Conservation (phyloP, 2,797 vertebrate genomes). For the Paguma larvata region DNA sequence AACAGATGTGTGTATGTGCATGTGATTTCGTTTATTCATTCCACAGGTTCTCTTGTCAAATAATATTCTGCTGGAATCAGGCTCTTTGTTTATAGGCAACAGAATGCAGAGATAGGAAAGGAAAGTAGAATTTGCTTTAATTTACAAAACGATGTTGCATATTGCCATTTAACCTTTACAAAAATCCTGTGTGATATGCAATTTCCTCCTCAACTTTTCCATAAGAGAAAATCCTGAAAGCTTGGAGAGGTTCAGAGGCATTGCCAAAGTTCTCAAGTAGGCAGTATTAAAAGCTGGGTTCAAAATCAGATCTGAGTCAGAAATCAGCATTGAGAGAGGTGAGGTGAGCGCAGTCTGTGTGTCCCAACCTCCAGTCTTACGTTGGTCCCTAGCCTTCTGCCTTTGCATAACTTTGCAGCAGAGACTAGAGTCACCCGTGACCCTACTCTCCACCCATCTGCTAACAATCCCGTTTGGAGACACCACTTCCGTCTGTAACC, state of each 20-base stretch:
- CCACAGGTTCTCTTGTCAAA: constrained; percentile 9
- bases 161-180: background rate
- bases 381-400: background rate
- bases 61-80: background rate
- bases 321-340: background rate
- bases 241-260: background rate
- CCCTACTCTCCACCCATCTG: background rate
- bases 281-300: background rate
- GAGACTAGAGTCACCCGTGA: background rate
- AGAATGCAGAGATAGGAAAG: background rate
- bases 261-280: background rate
- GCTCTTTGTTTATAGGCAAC: background rate
- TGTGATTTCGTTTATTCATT: background rate
- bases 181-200: background rate
- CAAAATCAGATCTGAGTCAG: background rate
- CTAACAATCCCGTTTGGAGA: constrained; percentile 38
- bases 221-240: background rate
- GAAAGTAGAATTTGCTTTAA: background rate
- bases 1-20: background rate
- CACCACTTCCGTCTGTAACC: constrained; percentile 34
- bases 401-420: background rate
- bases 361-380: background rate
- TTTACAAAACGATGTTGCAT: background rate
- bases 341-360: fast-evolving
- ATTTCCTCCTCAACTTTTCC: background rate